Evolutionary conservation across 2,888 invertebrate genomes (phyloP).

Genomic region (Cheilosia pagana): DNA sequence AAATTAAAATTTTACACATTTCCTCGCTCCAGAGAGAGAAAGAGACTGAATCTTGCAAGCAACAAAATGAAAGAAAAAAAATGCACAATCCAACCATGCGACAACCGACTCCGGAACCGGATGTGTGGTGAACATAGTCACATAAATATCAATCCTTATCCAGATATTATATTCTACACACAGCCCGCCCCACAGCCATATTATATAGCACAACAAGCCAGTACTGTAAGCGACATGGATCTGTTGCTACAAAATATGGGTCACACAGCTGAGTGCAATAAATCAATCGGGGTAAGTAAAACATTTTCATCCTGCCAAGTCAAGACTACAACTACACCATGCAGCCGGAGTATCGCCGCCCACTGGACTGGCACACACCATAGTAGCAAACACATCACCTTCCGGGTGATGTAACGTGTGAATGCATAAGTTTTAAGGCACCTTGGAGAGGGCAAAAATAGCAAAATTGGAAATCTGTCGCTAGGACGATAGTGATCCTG

Average conservation of each 20-base stretch:
- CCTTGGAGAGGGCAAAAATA: conserved; percentile 55
- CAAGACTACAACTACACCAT: conserved; percentile 47
- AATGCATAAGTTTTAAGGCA: conserved; percentile 66
- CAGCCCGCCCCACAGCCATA: background rate
- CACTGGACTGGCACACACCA: conserved; percentile 38
- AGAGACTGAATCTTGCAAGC: conserved; percentile 36
- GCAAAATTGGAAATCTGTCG: conserved; percentile 74
- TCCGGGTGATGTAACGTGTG: conserved; percentile 62
- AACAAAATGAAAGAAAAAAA: background rate
- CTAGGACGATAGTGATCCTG: conserved; percentile 72
- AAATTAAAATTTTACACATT: conserved; percentile 64
- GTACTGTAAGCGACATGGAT: conserved; percentile 35
- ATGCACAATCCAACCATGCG: conserved; percentile 26
- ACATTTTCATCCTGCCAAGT: conserved; percentile 72
- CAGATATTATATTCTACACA: conserved; percentile 41
- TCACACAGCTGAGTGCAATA: conserved; percentile 74
- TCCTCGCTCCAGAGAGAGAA: conserved; percentile 44
- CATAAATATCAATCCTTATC: conserved; percentile 67
- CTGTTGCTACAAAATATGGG: conserved; percentile 73
- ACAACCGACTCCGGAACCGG: conserved; percentile 33
- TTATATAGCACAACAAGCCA: conserved; percentile 31
- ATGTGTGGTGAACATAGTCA: conserved; percentile 53
- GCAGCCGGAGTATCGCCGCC: conserved; percentile 28
- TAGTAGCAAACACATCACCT: conserved; percentile 26
- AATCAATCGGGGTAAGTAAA: conserved; percentile 74